These are phyloP conservation scores for Penaeus indicus DNA, from an alignment of 1,140 invertebrate species.

Conservation along the genomic window DNA sequence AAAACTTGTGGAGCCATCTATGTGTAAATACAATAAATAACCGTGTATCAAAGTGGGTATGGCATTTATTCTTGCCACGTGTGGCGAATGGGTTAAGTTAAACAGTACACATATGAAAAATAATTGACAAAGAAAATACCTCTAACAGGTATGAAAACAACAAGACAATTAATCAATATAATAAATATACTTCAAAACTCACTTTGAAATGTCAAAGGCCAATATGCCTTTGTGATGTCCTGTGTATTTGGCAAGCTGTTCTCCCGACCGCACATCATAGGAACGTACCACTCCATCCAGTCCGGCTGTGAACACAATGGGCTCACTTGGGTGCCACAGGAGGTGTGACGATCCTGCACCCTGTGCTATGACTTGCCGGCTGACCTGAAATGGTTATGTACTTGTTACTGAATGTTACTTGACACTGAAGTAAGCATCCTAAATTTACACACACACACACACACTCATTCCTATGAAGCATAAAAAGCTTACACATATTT, in stretches of 20 bases:
- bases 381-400: conserved; percentile 1
- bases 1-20: no score
- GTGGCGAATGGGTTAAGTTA: no score
- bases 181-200: conserved; percentile 13
- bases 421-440: no score
- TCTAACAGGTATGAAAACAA: background rate
- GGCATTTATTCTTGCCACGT: no score
- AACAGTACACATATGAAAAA: no score
- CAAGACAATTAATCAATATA: background rate
- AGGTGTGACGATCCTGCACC: conserved; percentile 43
- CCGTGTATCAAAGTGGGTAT: no score
- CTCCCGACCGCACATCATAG: conserved; percentile 50
- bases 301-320: conserved; percentile 39
- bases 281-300: conserved; percentile 25
- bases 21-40: no score
- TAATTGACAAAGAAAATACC: no score
- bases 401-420: no score
- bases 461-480: no score
- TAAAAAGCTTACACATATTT: no score
- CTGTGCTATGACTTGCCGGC: conserved; percentile 35
- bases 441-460: no score
- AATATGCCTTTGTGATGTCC: conserved; percentile 38
- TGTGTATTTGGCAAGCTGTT: conserved; percentile 46
- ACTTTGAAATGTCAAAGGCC: background rate
- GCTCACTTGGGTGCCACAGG: conserved; percentile 41